A percentile compares a stretch with the other conserved stretches of the same genome.
phyloP scores from a whole-genome alignment of 2,797 vertebrate genomes.

The Chloroceryle amazona region DNA sequence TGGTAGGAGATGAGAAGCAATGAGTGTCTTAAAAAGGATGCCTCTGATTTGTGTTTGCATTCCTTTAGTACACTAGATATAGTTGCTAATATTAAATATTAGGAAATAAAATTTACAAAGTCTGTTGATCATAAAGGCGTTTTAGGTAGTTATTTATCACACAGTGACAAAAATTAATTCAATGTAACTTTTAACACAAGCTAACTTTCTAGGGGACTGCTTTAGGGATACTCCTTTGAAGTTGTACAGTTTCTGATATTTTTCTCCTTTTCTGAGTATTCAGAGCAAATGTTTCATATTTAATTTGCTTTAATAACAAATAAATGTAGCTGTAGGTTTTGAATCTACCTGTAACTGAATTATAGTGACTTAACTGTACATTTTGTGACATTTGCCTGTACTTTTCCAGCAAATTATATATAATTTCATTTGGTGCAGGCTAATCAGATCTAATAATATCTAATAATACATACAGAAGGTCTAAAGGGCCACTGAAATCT shows the following conservation, averaged over 20 bases:
- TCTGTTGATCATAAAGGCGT: background rate
- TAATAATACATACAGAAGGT: background rate
- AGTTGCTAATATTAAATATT: background rate
- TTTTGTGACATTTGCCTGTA: slow-evolving; percentile 3
- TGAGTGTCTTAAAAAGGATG: background rate
- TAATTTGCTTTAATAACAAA: background rate
- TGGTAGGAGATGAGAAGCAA: background rate
- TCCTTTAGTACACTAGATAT: background rate
- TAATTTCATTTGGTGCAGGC: slow-evolving; percentile 22
- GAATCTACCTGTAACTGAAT: background rate
- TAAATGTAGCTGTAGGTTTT: background rate
- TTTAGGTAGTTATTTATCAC: background rate
- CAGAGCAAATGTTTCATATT: background rate
- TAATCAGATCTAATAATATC: background rate
- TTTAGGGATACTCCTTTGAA: background rate
- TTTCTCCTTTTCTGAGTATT: background rate
- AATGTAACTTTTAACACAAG: background rate
- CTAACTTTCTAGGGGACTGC: background rate
- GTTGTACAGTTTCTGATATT: background rate
- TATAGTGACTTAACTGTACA: background rate
- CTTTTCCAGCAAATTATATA: background rate
- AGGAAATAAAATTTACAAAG: background rate
- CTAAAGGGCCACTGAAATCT: background rate
- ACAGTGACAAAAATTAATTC: background rate
- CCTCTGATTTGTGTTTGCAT: background rate